Conservation (phyloP, 2,797 vertebrate species). For the Gymnothorax reevesii region DNA sequence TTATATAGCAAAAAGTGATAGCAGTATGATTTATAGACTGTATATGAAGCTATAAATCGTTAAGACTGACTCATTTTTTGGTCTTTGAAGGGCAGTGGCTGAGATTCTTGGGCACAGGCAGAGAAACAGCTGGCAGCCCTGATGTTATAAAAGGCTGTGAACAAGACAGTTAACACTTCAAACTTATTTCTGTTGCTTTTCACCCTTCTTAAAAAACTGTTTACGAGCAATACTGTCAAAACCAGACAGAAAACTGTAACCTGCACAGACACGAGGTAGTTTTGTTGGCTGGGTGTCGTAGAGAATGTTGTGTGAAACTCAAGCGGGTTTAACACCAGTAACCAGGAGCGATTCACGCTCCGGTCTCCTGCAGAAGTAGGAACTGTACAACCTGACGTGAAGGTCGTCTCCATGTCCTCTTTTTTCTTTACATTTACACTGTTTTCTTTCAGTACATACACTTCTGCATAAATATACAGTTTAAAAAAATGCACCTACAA, state of each 20-base stretch:
- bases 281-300: slow-evolving; percentile 60
- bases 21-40: no score
- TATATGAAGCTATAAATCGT: no score
- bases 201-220: slow-evolving; percentile 46
- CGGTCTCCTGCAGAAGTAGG: slow-evolving; percentile 31
- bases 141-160: slow-evolving; percentile 52
- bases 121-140: slow-evolving; percentile 52
- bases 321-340: slow-evolving; percentile 35
- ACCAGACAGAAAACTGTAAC: slow-evolving; percentile 55
- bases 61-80: no score
- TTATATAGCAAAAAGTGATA: no score
- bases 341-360: slow-evolving; percentile 26
- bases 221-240: slow-evolving; percentile 57
- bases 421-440: slow-evolving; percentile 31
- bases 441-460: slow-evolving; percentile 53
- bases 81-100: background rate
- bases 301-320: slow-evolving; percentile 27
- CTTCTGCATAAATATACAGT: slow-evolving; percentile 64
- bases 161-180: slow-evolving; percentile 55
- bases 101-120: slow-evolving; percentile 29
- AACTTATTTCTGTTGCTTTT: slow-evolving; percentile 22
- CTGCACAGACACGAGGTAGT: slow-evolving; percentile 78
- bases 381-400: slow-evolving; percentile 30
- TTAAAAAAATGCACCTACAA: slow-evolving; percentile 65
- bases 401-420: slow-evolving; percentile 35